These are phyloP conservation scores for Trichomycterus rosablanca DNA, from an alignment of 2,113 vertebrate species.

Conservation along the genomic window DNA sequence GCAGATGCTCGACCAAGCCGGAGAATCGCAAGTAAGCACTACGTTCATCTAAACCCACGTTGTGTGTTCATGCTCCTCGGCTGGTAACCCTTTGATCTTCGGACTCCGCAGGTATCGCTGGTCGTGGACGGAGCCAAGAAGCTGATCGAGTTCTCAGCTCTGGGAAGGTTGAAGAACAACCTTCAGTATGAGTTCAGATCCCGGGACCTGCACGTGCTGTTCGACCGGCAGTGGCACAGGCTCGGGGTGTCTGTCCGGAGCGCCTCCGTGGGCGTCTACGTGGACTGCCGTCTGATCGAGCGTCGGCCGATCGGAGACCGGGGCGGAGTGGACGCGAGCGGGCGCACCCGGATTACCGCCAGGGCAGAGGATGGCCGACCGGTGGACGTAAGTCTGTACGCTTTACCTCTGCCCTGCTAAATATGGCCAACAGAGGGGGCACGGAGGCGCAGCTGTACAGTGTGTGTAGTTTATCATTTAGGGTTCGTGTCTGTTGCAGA, in stretches of 20 bases:
- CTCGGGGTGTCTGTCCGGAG: constrained; percentile 79
- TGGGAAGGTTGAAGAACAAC: constrained; percentile 67
- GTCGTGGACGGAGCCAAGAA: constrained; percentile 84
- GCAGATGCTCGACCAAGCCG: constrained; percentile 82
- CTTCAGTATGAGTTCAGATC: constrained; percentile 84
- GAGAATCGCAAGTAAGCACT: constrained; percentile 80
- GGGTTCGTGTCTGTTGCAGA: no score
- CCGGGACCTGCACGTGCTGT: constrained; percentile 83
- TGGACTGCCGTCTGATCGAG: constrained; percentile 89
- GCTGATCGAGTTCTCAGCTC: constrained; percentile 79
- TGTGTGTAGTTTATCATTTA: no score
- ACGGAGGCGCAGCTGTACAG: no score
- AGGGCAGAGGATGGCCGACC: constrained; percentile 83
- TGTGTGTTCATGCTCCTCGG: no score
- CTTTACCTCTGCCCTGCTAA: no score
- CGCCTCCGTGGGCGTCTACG: constrained; percentile 76
- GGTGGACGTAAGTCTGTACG: constrained; percentile 81
- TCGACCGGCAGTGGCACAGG: constrained; percentile 96
- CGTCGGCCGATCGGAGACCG: constrained; percentile 73
- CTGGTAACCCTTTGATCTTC: no score
- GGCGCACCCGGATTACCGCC: constrained; percentile 78
- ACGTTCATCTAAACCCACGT: no score
- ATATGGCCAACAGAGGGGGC: no score
- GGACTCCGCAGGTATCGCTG: constrained; percentile 79
- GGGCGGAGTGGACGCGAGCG: constrained; percentile 68